Evolutionary conservation across 35 echinoderm and acorn worm genomes (phyloP), one percentile per base, ranked within the genome.

Genomic region (Heliocidaris tuberculata): DNA sequence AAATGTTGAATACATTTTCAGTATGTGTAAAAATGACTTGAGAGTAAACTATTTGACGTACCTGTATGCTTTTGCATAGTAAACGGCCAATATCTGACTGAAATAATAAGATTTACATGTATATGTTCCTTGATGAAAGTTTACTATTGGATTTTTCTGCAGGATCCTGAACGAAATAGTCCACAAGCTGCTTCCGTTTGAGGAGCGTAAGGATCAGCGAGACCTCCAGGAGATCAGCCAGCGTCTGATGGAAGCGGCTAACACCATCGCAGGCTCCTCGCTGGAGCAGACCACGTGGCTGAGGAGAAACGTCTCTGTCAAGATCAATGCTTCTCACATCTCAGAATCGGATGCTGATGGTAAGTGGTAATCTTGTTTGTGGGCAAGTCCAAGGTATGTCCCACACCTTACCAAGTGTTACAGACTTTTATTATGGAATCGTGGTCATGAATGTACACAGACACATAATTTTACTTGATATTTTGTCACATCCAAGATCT

Each of bases 241-340:
- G 87, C 96, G 96, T 50, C 96, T 96, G 7, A 88, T 99, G 11
- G 98, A 99, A 89, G 96, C 97, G 47, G 96, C 95, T 85, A 97
- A 99, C 86, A 86, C 95, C 93, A 99, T 99, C 17, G 98, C 98
- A 32, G 98, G 98, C 8, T 99, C 98, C 32, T 97, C 96, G 24
- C 96, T 99, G 85, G 98, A 97, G 94, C 98, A 97, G 92, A 97
- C 98, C 42, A 99, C 96, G 16, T 99, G 98, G 98, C 96, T 99
- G 2, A 92, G 98, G 60, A 60, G 98, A 50, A 97, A 99, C 30
- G 95, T 96, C 52, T 97, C 96, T 4, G 98, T 99, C 56, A 99
- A 97, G 32, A 95, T 97, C 56, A 96, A 92, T 48, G 93, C 95
- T 49, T 86, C 95, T 13, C 98, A 99, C 52, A 48, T 92, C 48